Base-by-base conservation (phyloP, 2,797 vertebrate genomes). In the Malacoctenus gilli region DNA sequence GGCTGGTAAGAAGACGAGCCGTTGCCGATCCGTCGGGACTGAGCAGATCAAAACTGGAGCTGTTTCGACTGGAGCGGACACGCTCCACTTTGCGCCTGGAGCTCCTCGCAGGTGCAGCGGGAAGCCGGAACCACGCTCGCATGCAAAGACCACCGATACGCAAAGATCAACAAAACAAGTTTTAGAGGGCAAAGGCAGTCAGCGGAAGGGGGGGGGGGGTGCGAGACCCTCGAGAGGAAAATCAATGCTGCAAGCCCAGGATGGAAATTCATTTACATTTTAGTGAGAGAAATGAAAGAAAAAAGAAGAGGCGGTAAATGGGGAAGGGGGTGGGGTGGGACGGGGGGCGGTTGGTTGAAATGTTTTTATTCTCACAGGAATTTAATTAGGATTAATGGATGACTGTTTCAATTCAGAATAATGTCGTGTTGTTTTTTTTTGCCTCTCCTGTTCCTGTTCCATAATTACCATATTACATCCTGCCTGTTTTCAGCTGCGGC, bases 331-430 rank as follows among this genome's bases (percentile, higher is more conserved):
- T 75, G n/a, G n/a, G n/a, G n/a, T n/a, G n/a, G n/a, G n/a, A n/a
- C n/a, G n/a, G n/a, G n/a, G n/a, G n/a, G n/a, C n/a, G n/a, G n/a
- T n/a, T n/a, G n/a, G n/a, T 59, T 61, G 40, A 80, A 75, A 64
- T 10, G 19, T 52, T 63, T 52, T 48, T 40, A 3, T 52, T 82
- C 66, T 50, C 68, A 18, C 46, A 64, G 70, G 61, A 78, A 75
- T 82, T 72, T 86, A 79, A 87, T 87, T 79, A 77, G 61, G 57
- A 85, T 82, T 73, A 77, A 71, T 80, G 58, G 32, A 79, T 83
- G 72, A 52, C 52, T 71, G 69, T 88, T 79, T 82, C 51, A 66
- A 65, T 88, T 82, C 74, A 52, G 76, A 79, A 67, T 31, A 20
- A 35, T 22, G 36, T 61, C 19, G 49, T 65, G 75, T 66, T 64